phyloP scores from a whole-genome alignment of 2,113 vertebrate genomes.

The Glaucomys volans region DNA sequence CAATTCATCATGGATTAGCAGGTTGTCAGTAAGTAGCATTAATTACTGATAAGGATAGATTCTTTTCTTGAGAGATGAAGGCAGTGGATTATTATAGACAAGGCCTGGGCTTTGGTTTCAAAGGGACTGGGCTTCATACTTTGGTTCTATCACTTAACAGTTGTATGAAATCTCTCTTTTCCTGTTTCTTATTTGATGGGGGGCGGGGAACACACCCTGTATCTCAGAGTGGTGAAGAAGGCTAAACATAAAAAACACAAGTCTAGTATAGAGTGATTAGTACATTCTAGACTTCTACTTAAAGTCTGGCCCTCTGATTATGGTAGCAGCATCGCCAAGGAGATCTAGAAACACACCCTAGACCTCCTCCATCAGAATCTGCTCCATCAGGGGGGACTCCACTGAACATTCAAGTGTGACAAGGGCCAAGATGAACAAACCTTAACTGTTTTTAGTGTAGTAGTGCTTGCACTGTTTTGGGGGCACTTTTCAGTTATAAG shows the following conservation, averaged over 20 bases:
- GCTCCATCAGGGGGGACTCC: not conserved
- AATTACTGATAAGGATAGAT: not conserved
- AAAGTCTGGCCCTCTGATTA: not conserved
- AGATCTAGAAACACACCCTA: not conserved
- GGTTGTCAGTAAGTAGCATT: not conserved
- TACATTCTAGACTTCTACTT: not conserved
- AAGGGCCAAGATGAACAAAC: not conserved
- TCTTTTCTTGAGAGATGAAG: constrained; percentile 17
- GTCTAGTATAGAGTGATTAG: not conserved
- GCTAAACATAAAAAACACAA: not conserved
- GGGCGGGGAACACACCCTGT: not conserved
- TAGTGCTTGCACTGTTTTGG: not conserved
- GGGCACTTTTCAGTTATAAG: not conserved
- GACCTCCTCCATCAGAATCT: not conserved
- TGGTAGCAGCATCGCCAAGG: not conserved
- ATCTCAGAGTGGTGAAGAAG: not conserved
- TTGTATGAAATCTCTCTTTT: not conserved
- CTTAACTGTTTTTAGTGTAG: not conserved
- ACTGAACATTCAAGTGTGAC: too few relatives aligned
- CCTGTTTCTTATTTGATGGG: not conserved
- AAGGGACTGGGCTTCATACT: not conserved
- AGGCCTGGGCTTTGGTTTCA: not conserved
- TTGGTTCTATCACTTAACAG: not conserved
- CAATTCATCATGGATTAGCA: not conserved
- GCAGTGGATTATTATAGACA: not conserved